These are phyloP conservation scores for Stenolophus ochropezus DNA, from an alignment of 2,888 invertebrate species.

Conservation along the genomic window DNA sequence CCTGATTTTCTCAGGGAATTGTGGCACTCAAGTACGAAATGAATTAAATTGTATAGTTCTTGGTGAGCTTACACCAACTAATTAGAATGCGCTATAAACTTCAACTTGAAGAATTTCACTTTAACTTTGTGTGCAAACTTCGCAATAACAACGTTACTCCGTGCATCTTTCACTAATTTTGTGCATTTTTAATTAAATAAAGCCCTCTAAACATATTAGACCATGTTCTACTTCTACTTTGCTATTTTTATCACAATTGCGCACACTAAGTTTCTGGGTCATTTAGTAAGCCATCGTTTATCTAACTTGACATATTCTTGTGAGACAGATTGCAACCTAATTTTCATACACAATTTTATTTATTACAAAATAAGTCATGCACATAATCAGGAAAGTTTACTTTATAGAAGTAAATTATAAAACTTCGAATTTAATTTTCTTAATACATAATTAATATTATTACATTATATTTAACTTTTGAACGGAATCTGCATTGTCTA, in stretches of 20 bases:
- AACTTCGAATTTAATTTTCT: no score
- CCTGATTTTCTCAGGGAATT: conserved; percentile 47
- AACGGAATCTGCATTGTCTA: no score
- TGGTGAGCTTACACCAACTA: conserved; percentile 39
- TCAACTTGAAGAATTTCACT: conserved; percentile 54
- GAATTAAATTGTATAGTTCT: conserved; percentile 55
- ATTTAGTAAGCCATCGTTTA: background rate
- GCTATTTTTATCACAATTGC: background rate
- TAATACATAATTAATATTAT: no score
- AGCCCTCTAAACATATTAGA: conserved; percentile 26
- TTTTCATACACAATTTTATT: background rate
- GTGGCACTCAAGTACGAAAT: conserved; percentile 38
- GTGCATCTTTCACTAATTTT: conserved; percentile 40
- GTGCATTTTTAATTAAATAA: conserved; percentile 41
- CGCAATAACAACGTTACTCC: conserved; percentile 38
- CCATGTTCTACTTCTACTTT: conserved; percentile 19
- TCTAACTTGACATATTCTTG: background rate
- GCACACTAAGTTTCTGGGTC: background rate
- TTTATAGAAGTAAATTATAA: no score
- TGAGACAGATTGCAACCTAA: background rate
- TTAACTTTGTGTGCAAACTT: conserved; percentile 50
- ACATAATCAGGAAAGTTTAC: background rate
- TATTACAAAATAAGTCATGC: background rate
- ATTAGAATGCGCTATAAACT: conserved; percentile 49
- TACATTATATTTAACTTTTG: no score